Percentiles rank a stretch among this genome's conserved stretches.
Evolutionary conservation across 2,113 vertebrate species (phyloP).

Genomic region (Crotalus viridis): DNA sequence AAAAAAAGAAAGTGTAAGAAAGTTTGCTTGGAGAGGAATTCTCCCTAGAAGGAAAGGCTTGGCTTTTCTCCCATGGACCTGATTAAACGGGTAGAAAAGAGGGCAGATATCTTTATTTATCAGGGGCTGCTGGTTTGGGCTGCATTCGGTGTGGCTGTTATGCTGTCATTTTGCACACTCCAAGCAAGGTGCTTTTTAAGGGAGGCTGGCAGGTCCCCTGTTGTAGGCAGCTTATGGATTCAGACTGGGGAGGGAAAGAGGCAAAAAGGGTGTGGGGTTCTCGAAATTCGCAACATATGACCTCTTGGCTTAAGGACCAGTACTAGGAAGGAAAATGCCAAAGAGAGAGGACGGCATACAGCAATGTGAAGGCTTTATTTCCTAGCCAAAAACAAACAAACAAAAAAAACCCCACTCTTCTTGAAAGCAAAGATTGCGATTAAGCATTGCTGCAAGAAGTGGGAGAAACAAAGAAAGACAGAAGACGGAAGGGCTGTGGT

Average conservation of each 20-base stretch:
- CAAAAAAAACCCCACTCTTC: not conserved
- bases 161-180: not conserved
- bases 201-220: not conserved
- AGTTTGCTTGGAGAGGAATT: conserved; percentile 41
- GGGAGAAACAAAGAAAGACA: not conserved
- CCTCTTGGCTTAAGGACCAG: not conserved
- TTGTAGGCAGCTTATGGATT: no score
- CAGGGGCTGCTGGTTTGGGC: no score
- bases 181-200: not conserved
- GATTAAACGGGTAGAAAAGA: not conserved
- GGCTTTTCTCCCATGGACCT: conserved; percentile 5
- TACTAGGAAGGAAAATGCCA: not conserved
- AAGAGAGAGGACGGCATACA: not conserved
- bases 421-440: not conserved
- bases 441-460: no score
- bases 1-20: conserved; percentile 57
- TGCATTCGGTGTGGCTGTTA: not conserved
- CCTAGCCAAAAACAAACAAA: not conserved
- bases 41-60: conserved; percentile 56
- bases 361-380: not conserved
- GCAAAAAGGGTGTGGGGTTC: no score
- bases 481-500: no score
- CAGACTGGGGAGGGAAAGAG: not conserved
- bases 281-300: not conserved
- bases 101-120: not conserved